Evolutionary conservation across 2,797 vertebrate species (phyloP), one percentile per base, ranked within the genome.

Genomic region (Threskiornis aethiopicus): DNA sequence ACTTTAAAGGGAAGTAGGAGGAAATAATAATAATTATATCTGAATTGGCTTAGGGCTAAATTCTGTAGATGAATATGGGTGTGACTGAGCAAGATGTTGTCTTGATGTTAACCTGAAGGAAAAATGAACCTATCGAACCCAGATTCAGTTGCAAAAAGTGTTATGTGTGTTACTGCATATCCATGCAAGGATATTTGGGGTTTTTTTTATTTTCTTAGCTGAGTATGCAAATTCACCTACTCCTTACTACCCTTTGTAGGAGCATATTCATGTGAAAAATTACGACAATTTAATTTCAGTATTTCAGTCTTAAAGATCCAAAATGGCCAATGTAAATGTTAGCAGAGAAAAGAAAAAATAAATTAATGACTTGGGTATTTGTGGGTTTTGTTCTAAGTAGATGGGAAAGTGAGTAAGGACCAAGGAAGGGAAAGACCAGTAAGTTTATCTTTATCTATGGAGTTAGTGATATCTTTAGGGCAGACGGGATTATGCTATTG

Each of bases 21-120:
- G 89, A 97, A 96, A 95, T 90, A 90, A 92, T 90, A 94, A 89
- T 94, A 96, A 94, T 95, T 90, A 72, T 59, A 84, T 84, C 84
- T 88, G 87, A 88, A 87, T 73, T 95, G 51, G 79, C 96, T 90
- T 85, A 66, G 51, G 91, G 92, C 92, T 88, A 88, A 96, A 88
- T 96, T 91, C 89, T 86, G 33, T 77, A 84, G 59, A 77, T 82
- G 69, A 95, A 66, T 91, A 73, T 94, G 96, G 93, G 94, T 51
- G 89, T 94, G 91, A 73, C 89, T 42, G 58, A 55, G 59, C 83
- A 94, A 91, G 87, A 88, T 77, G 19, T 82, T 93, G 42, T 86
- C 90, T 92, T 85, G 55, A 39, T 81, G 46, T 91, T 96, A 94
- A 94, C 51, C 55, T 6, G 13, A 89, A 92, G 31, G 67, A 83